A percentile compares a stretch with the other conserved stretches of the same genome.
Conservation (phyloP, 2,113 vertebrate species). For the Chunga burmeisteri region DNA sequence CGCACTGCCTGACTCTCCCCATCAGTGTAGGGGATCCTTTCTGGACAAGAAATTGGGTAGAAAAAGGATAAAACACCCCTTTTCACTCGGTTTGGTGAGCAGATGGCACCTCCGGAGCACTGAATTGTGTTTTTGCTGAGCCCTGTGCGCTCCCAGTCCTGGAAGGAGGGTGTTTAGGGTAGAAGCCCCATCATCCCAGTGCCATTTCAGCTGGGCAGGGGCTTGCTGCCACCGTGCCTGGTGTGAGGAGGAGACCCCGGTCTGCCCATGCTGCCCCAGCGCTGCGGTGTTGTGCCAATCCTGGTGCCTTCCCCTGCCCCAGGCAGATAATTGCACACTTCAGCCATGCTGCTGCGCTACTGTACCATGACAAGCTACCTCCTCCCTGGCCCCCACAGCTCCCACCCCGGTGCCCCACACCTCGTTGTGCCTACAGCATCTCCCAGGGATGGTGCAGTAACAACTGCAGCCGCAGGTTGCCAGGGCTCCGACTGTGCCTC, state of each 20-base stretch:
- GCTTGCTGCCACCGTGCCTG: fast-evolving
- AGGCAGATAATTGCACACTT: not conserved
- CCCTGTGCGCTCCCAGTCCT: not conserved
- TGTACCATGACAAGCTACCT: conserved; percentile 22
- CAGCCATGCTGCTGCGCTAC: conserved; percentile 4
- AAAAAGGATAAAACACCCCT: not conserved
- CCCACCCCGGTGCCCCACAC: not conserved
- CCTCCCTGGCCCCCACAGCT: not conserved
- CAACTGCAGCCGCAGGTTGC: not conserved
- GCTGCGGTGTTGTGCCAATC: not conserved
- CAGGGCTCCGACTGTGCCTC: fast-evolving
- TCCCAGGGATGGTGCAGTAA: not conserved
- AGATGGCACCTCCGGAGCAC: not conserved
- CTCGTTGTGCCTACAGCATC: not conserved
- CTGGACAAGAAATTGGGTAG: not conserved
- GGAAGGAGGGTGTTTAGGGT: not conserved
- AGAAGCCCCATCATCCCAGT: not conserved
- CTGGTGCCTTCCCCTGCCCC: not conserved
- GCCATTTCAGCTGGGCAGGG: not conserved
- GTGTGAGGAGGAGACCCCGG: not conserved
- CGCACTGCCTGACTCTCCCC: not conserved
- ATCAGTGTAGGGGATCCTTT: not conserved
- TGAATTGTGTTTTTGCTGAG: not conserved
- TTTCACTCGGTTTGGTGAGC: not conserved
- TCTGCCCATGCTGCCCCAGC: not conserved